Base-by-base conservation (phyloP, 2,888 invertebrate genomes). In the Hyposoter didymator region DNA sequence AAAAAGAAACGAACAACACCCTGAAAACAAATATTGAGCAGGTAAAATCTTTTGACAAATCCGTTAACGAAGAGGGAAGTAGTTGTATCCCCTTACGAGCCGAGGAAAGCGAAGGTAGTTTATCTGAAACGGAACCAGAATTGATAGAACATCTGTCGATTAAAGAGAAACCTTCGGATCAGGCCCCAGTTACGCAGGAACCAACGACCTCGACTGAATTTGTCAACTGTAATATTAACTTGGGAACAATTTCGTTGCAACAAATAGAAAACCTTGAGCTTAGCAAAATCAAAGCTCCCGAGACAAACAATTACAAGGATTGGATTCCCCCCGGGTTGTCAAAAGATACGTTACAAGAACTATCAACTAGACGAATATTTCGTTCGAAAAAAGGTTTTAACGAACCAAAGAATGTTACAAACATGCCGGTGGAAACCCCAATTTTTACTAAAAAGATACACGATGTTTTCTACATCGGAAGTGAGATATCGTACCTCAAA, bases 391-490 rank as follows among this genome's bases (percentile, higher is more conserved):
- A 52, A 14, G 64, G 55, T 6, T 14, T 66, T 0, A 19, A 0
- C 0, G 79, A 73, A 52, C 79, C 64, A 14, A 49, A 22, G 5
- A 49, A 73, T 6, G 66, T 73, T 0, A 66, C 39, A n/a, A 47
- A 52, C 17, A 73, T 80, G 28, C 79, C 73, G 17, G 49, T 80
- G 3, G 73, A 80, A 52, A 70, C 73, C 39, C 39, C 59, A 0
- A 69, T 75, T 35, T 81, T 81, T 32, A 69, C 69, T 1, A 47
- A 22, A 19, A 69, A 35, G 14, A 39, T 81, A 12, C 47, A n/a
- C 6, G 75, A 62, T 5, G 75, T 81, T 14, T 19, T 75, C 14
- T 52, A 67, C 55, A 70, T 19, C 28, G 66, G 76, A 2, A 76
- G 78, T 35, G 69, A 78, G 14, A 45, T 64, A 62, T 78, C 69